Evolutionary conservation across 2,888 invertebrate species (phyloP), one percentile per base, ranked within the genome.

Genomic region (Pammene aurita): DNA sequence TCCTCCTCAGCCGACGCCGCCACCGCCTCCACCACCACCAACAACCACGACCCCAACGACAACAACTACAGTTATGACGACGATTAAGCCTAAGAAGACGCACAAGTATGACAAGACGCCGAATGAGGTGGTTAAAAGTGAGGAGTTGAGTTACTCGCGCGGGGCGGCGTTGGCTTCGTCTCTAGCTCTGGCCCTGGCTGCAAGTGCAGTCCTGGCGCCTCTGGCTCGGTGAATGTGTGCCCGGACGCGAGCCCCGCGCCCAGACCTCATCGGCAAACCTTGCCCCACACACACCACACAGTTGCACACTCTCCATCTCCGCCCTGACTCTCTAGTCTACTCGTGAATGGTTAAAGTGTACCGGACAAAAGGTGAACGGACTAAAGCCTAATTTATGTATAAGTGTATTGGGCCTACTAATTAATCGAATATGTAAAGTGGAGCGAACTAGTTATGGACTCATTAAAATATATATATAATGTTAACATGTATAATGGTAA

Each of bases 51-150:
- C 89, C 44, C 81, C 93, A 60, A 90, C 93, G 67, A 92, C 94
- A 56, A 86, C 93, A 52, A 88, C 89, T 0, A 88, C 90, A 1
- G 90, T 92, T 6, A 66, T 92, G 78, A 94, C 94, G 80, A 93
- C 95, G 62, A 94, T 95, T 78, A 95, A 58, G 58, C 58, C 95
- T 78, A 96, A 96, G 92, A 94, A 94, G 90, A 94, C 94, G 96
- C 96, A 96, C 93, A 96, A 96, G 86, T 96, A 96, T 84, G 97
- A 96, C 83, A 97, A 97, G 87, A 95, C 96, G 88, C 97, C 96
- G 71, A 98, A 97, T 89, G 97, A 98, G 90, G 97, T 97, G 78
- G 96, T 97, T 80, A 98, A 97, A 93, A 97, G 97, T 86, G 97
- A 97, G 90, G 97, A 97, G 93, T 92, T 98, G 83, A 97, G 97